Evolutionary conservation across 2,888 invertebrate genomes (phyloP), one percentile per base, ranked within the genome.

Genomic region (Plusia festucae): DNA sequence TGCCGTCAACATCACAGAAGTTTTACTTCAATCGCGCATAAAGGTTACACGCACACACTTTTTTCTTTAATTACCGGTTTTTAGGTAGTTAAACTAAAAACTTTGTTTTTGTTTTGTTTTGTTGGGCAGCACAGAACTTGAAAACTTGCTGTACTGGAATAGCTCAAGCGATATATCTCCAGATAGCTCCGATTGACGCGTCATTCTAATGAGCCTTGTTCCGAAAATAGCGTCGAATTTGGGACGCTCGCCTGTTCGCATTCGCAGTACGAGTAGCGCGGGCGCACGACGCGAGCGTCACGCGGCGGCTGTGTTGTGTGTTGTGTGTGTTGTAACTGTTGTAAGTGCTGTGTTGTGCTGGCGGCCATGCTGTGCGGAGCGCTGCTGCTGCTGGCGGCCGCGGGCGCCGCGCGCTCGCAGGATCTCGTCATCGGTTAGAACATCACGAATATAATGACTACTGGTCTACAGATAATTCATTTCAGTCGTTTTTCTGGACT

Each of bases 381-480:
- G 56, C 55, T 58, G 34, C 46, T 53, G 56, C 34, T 58, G 63
- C 52, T 60, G 53, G 13, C 52, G 60, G 57, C 53, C 59, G 57
- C 65, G 57, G 56, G 18, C 32, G 59, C 53, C 22, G 64, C 59
- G 44, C 34, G 27, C 44, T 71, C 77, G 30, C 71, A 76, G 53
- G 67, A 79, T n/a, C 16, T 80, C 18, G 56, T 67, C 34, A 72
- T 84, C 55, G 84, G 84, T 84, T 53, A 69, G 78, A 68, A 58
- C 24, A 7, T 15, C 11, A n/a, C 40, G n/a, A 4, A 40, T 7
- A n/a, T 40, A n/a, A 2, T 15, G 15, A n/a, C n/a, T 40, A 40
- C 27, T 40, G n/a, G 13, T n/a, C 40, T 9, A 40, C 2, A 27
- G 4, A 27, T 15, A 15, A 40, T n/a, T 40, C 2, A 15, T 40